Conservation (phyloP, 1,140 invertebrate species). For the Drosophila bocki region DNA sequence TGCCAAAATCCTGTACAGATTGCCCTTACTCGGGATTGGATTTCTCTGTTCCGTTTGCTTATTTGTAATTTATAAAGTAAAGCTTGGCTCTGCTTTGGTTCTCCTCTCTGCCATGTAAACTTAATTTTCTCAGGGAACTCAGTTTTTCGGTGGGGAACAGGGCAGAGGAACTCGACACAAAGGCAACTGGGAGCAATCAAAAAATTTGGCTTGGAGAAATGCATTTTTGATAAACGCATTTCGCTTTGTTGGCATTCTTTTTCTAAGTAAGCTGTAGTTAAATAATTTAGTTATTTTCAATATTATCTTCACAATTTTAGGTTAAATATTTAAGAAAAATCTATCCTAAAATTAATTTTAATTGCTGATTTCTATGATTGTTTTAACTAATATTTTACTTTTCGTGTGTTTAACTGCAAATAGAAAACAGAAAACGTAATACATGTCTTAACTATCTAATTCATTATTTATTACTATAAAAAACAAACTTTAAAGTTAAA, state of each 20-base stretch:
- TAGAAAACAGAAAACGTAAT: not conserved
- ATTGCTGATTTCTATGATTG: not conserved
- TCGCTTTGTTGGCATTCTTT: slow-evolving; percentile 11
- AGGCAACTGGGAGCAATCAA: slow-evolving; percentile 18
- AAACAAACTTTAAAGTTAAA: slow-evolving; percentile 9
- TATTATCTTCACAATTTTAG: too few species aligned
- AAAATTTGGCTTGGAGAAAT: slow-evolving; percentile 29
- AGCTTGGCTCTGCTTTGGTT: slow-evolving; percentile 63
- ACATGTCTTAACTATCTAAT: slow-evolving; percentile 4
- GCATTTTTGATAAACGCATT: slow-evolving; percentile 48
- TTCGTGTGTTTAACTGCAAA: not conserved
- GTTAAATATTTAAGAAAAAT: not conserved
- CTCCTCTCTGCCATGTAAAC: slow-evolving; percentile 15
- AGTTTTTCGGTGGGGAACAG: not conserved
- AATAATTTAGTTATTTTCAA: not conserved
- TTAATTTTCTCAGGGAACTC: slow-evolving; percentile 26
- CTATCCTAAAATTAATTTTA: not conserved
- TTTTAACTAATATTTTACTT: not conserved
- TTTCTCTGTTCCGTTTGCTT: slow-evolving; percentile 56
- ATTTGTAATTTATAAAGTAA: slow-evolving; percentile 81
- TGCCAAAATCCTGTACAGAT: slow-evolving; percentile 1
- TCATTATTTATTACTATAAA: slow-evolving; percentile 14
- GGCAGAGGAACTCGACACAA: not conserved
- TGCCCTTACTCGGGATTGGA: slow-evolving; percentile 29
- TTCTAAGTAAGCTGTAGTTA: not conserved